Evolutionary conservation across 2,888 invertebrate genomes (phyloP).

Genomic region (Coenonympha arcania): DNA sequence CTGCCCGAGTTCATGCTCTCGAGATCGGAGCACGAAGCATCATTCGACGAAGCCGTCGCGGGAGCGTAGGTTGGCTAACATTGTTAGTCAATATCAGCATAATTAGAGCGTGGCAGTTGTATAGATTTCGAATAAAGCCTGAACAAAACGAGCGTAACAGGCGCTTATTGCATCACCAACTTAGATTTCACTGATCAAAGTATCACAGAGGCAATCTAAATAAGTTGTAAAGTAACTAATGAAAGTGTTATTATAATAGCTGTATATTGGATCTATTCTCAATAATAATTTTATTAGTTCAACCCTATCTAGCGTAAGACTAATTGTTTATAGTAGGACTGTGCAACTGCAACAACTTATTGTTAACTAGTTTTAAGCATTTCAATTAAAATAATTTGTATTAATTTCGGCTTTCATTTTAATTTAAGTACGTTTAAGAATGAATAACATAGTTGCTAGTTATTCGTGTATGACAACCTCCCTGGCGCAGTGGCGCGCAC

Average conservation of each 20-base stretch:
- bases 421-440: no score
- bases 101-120: slow-evolving; percentile 67
- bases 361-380: slow-evolving; percentile 70
- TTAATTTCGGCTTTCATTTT: slow-evolving; percentile 20
- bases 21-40: slow-evolving; percentile 78
- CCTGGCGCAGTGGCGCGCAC: no score
- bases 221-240: slow-evolving; percentile 6
- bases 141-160: slow-evolving; percentile 46
- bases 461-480: no score
- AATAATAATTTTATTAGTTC: not conserved
- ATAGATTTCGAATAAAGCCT: slow-evolving; percentile 53
- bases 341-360: slow-evolving; percentile 35
- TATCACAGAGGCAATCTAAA: slow-evolving; percentile 30
- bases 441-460: no score
- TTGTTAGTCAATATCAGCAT: slow-evolving; percentile 53
- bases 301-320: slow-evolving; percentile 13
- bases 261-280: slow-evolving; percentile 2
- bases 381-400: slow-evolving; percentile 43
- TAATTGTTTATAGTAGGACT: slow-evolving; percentile 18
- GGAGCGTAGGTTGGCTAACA: slow-evolving; percentile 54
- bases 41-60: slow-evolving; percentile 76
- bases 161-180: slow-evolving; percentile 56
- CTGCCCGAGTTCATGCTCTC: slow-evolving; percentile 80
- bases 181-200: slow-evolving; percentile 54
- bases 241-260: slow-evolving; percentile 8